A percentile compares a stretch with the other conserved stretches of the same genome.
Conservation (phyloP, 2,113 vertebrate genomes). For the Microcebus lehilahytsara region DNA sequence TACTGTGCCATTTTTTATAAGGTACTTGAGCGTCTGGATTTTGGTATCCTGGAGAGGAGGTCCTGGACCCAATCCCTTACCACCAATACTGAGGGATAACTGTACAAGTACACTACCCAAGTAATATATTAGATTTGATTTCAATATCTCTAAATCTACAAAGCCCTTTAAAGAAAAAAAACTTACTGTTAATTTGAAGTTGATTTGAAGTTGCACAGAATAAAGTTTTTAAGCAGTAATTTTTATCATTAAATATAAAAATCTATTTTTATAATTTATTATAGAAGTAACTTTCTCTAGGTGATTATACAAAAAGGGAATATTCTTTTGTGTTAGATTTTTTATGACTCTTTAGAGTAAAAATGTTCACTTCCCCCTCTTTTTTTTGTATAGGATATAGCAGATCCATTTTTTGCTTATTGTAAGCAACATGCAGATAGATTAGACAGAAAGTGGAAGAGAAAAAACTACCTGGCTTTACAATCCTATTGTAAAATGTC, state of each 20-base stretch:
- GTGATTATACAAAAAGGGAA: not conserved
- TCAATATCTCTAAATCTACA: constrained; percentile 16
- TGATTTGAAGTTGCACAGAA: not conserved
- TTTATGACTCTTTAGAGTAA: not conserved
- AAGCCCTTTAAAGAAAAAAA: not conserved
- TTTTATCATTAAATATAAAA: constrained; percentile 27
- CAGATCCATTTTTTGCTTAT: constrained; percentile 99
- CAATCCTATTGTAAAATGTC: constrained; percentile 99
- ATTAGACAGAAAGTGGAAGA: constrained; percentile 99
- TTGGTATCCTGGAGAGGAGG: not conserved
- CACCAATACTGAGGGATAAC: not conserved
- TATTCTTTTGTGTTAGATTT: not conserved
- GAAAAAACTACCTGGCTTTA: constrained; percentile 99
- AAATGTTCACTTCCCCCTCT: constrained; percentile 21
- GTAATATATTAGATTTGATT: not conserved
- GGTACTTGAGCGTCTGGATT: not conserved
- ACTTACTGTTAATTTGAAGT: not conserved
- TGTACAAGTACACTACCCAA: not conserved
- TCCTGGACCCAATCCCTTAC: not conserved
- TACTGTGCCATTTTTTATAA: not conserved
- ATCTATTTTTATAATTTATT: constrained; percentile 33
- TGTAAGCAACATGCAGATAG: constrained; percentile 99
- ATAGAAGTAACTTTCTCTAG: not conserved
- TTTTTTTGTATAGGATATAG: constrained; percentile 92
- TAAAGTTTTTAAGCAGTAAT: constrained; percentile 9